Evolutionary conservation across 2,888 invertebrate genomes (phyloP).

Genomic region (Coecobrya sp.): DNA sequence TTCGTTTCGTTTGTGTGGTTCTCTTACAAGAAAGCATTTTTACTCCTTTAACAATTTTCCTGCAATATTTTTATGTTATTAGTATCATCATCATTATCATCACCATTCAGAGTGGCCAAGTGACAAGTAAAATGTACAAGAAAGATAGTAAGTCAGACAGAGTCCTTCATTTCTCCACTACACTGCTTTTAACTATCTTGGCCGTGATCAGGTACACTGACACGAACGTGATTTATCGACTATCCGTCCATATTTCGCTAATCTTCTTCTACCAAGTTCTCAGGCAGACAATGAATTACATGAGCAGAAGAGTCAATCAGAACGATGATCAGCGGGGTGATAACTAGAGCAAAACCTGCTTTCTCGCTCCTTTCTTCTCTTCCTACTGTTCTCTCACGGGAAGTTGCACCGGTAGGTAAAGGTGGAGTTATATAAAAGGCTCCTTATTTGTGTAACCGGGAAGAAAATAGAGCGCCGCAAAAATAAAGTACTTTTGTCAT

Average conservation of each 20-base stretch:
- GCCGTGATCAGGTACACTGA: conserved; percentile 4
- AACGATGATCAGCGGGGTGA: background rate
- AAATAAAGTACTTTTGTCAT: conserved; percentile 21
- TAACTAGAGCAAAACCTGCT: background rate
- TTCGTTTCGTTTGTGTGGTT: background rate
- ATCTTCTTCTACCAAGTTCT: background rate
- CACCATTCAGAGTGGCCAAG: conserved; percentile 13
- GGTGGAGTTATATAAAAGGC: background rate
- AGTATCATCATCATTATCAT: background rate
- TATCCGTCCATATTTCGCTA: conserved; percentile 48
- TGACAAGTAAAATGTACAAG: conserved; percentile 3
- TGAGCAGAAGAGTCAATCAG: background rate
- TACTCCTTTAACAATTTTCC: background rate
- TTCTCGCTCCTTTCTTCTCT: background rate
- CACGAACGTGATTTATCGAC: conserved; percentile 71
- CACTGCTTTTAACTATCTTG: background rate
- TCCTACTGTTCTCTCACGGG: background rate
- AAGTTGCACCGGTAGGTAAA: background rate
- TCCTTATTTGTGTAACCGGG: background rate
- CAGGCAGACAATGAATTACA: background rate
- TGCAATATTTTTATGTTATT: background rate
- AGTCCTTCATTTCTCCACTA: background rate
- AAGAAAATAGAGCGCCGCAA: background rate
- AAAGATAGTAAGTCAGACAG: background rate
- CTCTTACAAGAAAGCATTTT: background rate